These are phyloP conservation scores for Clunio marinus DNA, from an alignment of 2,888 invertebrate genomes.

Conservation along the genomic window DNA sequence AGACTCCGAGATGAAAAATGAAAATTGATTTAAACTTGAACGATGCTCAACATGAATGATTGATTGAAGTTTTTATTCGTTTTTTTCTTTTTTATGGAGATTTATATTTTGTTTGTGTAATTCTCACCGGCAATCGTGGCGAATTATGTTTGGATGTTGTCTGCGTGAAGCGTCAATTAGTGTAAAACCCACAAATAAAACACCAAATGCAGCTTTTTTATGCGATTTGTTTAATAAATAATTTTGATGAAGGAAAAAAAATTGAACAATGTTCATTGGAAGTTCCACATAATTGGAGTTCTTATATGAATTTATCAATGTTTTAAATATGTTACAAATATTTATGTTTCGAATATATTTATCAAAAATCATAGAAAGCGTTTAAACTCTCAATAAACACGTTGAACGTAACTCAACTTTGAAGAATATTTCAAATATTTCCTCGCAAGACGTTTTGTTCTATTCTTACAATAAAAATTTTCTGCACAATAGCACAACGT, in stretches of 20 bases:
- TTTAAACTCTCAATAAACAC: too few relatives aligned
- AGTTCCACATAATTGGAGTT: too few relatives aligned
- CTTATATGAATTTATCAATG: too few relatives aligned
- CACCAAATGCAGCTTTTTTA: background rate
- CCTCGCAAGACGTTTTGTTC: background rate
- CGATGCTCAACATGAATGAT: constrained; percentile 38
- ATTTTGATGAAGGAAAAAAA: too few relatives aligned
- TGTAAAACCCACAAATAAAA: constrained; percentile 34
- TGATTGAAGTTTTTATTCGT: constrained; percentile 26
- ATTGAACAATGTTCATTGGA: too few relatives aligned
- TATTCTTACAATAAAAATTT: constrained; percentile 13
- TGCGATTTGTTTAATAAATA: too few relatives aligned
- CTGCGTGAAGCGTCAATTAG: constrained; percentile 12
- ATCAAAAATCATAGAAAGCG: too few relatives aligned
- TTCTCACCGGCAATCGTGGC: background rate
- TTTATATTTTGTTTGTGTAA: too few relatives aligned
- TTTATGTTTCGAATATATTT: too few relatives aligned
- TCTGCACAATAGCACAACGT: constrained; percentile 13
- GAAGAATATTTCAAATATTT: background rate
- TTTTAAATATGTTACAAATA: too few relatives aligned
- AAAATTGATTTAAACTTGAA: constrained; percentile 35
- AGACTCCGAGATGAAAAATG: constrained; percentile 28
- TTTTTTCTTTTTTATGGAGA: background rate
- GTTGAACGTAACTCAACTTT: too few relatives aligned
- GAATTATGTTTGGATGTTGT: background rate